These are phyloP conservation scores for Andrena hattorfiana DNA, from an alignment of 2,888 invertebrate genomes.

Conservation along the genomic window DNA sequence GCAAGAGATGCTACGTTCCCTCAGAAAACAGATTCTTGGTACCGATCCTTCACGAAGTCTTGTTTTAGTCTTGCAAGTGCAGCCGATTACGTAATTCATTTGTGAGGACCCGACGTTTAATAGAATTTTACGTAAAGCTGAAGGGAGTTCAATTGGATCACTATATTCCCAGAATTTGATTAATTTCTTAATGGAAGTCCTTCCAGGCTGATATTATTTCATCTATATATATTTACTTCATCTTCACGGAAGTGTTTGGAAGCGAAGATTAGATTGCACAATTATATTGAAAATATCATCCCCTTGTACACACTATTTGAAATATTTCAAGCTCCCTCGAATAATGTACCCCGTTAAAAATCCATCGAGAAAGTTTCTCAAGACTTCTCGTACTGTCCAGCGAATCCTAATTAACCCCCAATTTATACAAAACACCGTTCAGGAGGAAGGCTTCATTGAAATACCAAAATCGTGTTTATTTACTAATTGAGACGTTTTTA, in stretches of 20 bases:
- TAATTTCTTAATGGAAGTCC: conserved; percentile 8
- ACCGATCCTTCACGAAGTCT: background rate
- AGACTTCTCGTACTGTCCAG: background rate
- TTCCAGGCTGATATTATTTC: background rate
- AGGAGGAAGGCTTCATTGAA: background rate
- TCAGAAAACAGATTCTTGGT: background rate
- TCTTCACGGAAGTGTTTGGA: background rate
- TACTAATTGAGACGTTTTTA: conserved; percentile 69
- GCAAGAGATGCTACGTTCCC: background rate
- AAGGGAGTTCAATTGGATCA: conserved; percentile 37
- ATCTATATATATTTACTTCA: background rate
- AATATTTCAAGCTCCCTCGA: too few species aligned
- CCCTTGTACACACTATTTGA: too few species aligned
- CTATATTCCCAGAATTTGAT: conserved; percentile 7
- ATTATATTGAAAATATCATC: background rate
- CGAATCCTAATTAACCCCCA: conserved; percentile 25
- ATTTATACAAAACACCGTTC: conserved; percentile 14
- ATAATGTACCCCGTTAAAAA: background rate
- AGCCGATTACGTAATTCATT: background rate
- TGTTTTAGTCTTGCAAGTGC: background rate
- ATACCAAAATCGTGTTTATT: conserved; percentile 44
- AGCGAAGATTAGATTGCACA: background rate
- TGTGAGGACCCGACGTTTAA: conserved; percentile 39
- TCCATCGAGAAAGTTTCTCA: background rate
- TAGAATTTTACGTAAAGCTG: conserved; percentile 49